Evolutionary conservation across 2,888 invertebrate species (phyloP).

Genomic region (Drosophila silvestris): DNA sequence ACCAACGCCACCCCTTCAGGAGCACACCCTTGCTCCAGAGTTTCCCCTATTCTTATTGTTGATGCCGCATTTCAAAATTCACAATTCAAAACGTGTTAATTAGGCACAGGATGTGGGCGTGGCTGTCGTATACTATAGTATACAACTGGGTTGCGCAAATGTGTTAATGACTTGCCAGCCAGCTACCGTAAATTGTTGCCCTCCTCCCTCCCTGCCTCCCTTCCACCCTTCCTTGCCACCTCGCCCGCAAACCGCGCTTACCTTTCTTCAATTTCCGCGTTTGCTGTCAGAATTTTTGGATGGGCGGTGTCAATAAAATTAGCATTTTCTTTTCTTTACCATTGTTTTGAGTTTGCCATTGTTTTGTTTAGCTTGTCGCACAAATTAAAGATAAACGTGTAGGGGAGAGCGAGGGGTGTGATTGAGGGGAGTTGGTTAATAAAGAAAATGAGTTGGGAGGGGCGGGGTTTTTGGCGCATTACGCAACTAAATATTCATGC

Average conservation of each 20-base stretch:
- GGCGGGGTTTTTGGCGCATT: slow-evolving; percentile 50
- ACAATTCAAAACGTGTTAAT: slow-evolving; percentile 81
- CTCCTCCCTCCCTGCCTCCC: background rate
- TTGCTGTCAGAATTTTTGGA: slow-evolving; percentile 29
- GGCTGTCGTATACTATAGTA: slow-evolving; percentile 18
- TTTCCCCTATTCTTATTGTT: slow-evolving; percentile 27
- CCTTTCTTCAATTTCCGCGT: slow-evolving; percentile 69
- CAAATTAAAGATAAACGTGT: slow-evolving; percentile 67
- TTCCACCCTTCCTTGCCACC: background rate
- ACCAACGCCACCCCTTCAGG: background rate
- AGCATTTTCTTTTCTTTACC: slow-evolving; percentile 77
- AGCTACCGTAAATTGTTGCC: slow-evolving; percentile 24
- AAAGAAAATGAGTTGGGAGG: slow-evolving; percentile 9
- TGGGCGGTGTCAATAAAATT: slow-evolving; percentile 78
- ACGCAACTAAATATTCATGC: slow-evolving; percentile 81
- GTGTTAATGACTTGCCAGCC: slow-evolving; percentile 75
- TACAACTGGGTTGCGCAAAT: slow-evolving; percentile 54
- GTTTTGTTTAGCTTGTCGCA: slow-evolving; percentile 69
- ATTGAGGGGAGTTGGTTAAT: slow-evolving; percentile 12
- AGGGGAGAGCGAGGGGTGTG: background rate
- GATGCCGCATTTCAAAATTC: slow-evolving; percentile 75
- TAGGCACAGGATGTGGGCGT: slow-evolving; percentile 66
- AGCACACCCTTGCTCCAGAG: slow-evolving; percentile 1
- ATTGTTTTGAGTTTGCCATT: slow-evolving; percentile 39
- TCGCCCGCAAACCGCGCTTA: slow-evolving; percentile 44